Evolutionary conservation across 2,797 vertebrate genomes (phyloP).

Genomic region (Eurystomus glaucurus): DNA sequence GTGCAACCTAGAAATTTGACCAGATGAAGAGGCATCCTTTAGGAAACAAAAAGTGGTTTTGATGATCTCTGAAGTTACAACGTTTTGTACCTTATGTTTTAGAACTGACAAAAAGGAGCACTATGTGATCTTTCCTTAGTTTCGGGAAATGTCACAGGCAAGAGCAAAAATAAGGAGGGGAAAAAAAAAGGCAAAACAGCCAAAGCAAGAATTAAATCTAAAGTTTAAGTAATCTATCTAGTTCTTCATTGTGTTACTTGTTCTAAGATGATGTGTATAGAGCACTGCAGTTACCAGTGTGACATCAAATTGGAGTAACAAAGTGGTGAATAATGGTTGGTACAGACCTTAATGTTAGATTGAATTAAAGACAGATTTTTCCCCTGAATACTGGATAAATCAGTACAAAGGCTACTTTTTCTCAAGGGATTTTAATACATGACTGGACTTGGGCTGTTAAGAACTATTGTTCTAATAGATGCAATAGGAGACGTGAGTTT

Average conservation of each 20-base stretch:
- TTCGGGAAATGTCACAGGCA: background rate
- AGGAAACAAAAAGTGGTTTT: background rate
- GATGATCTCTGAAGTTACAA: background rate
- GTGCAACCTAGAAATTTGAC: background rate
- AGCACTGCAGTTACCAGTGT: background rate
- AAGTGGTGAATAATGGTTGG: background rate
- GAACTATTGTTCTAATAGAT: rapidly evolving
- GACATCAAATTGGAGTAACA: background rate
- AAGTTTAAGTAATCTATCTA: background rate
- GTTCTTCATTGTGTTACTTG: background rate
- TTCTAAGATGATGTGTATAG: background rate
- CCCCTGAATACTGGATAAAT: background rate
- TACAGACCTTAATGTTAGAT: background rate
- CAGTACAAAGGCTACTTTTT: background rate
- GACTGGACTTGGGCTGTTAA: background rate
- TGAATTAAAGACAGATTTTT: background rate
- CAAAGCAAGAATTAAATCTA: background rate
- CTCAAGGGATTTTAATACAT: background rate
- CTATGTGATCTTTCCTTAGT: background rate
- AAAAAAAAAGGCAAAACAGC: background rate
- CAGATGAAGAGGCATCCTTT: background rate
- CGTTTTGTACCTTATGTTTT: background rate
- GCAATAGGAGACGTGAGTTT: background rate
- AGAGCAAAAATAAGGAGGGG: background rate
- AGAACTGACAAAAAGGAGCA: background rate